Conservation (phyloP, 2,797 vertebrate species). For the Alca torda region DNA sequence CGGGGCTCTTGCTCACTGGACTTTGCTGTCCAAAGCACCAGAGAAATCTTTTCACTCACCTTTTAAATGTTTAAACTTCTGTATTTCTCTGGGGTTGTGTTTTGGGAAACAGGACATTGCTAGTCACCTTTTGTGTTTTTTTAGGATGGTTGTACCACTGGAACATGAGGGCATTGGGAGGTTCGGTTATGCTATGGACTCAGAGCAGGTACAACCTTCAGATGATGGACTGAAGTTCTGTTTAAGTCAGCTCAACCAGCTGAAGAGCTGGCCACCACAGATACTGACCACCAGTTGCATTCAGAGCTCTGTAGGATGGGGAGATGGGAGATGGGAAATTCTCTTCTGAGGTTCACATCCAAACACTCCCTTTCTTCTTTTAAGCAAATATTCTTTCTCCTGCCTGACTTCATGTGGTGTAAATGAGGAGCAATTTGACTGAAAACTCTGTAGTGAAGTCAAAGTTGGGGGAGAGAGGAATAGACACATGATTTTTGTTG, state of each 20-base stretch:
- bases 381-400: neutral
- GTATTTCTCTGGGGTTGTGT: neutral
- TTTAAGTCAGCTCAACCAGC: neutral
- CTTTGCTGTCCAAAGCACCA: neutral
- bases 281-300: neutral
- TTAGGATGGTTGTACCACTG: neutral
- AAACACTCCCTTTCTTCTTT: neutral
- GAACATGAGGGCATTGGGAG: neutral
- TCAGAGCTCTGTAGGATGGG: neutral
- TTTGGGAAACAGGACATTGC: neutral
- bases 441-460: neutral
- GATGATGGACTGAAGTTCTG: neutral
- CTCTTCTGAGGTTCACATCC: neutral
- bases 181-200: neutral
- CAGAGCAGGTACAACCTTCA: neutral
- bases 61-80: neutral
- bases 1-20: constrained; percentile 14
- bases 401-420: neutral
- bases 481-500: neutral
- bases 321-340: neutral
- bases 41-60: neutral
- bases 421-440: neutral
- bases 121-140: neutral
- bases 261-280: neutral
- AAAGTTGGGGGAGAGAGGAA: neutral